Evolutionary conservation across 2,888 invertebrate species (phyloP), one percentile per base, ranked within the genome.

Genomic region (Callimorpha dominula): DNA sequence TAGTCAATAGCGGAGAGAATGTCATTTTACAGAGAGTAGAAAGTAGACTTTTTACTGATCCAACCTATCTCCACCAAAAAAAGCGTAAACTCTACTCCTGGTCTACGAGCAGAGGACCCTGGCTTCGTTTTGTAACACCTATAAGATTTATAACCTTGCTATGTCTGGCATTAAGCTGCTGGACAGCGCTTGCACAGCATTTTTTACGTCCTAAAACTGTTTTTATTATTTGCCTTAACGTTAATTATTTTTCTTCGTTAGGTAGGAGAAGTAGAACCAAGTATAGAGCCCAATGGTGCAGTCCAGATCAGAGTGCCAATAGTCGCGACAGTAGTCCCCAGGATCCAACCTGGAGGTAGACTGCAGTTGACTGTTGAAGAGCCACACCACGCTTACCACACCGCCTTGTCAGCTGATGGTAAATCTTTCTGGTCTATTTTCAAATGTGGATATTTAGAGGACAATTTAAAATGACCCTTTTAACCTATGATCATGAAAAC

Each of bases 221-320:
- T 52, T 52, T 50, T n/a, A 6, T 54, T 54, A 54, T 54, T n/a
- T n/a, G 15, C 7, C 17, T 17, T 17, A 52, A 60, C 31, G 12
- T 4, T 20, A 5, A 12, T 65, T n/a, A 4, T 5, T 17, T 12
- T 20, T 11, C 31, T 43, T 67, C 15, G 31, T 52, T 60, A 83
- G 82, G 76, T 82, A 50, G 69, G 69, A 12, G 73, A 73, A 42
- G 66, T 76, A 43, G 82, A 78, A 67, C 67, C 85, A 5, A 78
- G 77, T 6, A 64, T 79, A 5, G 86, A 86, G 46, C 78, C 73
- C 78, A 92, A 92, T 14, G 92, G 92, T 0, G 92, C 94, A 0
- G 93, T 96, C 0, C 96, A 96, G 81, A 96, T 96, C 73, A 90
- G 96, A 66, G 96, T 97, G 4, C 97, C 97, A 0, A 96, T 97